Base-by-base conservation (phyloP, 2,888 invertebrate genomes). In the Epistrophe eligans region DNA sequence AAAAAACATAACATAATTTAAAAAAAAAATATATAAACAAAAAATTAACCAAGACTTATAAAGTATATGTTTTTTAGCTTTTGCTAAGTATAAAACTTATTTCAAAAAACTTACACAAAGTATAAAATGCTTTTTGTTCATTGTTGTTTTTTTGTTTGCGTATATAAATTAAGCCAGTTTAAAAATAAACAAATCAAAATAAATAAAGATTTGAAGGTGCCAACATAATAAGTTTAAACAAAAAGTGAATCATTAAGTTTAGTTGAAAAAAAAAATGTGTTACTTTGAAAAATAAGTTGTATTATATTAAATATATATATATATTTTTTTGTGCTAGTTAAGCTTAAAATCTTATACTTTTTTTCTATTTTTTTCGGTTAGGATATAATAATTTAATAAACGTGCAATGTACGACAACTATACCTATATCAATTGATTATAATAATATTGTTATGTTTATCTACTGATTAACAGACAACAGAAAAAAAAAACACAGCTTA, bases 171-270 rank as follows among this genome's bases (percentile, higher is more conserved):
- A 24, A 71, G 76, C 62, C 45, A 74, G 67, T 50, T 67, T 24
- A 67, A 19, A 19, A 4, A 32, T 0, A 35, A 43, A 24, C 24
- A 24, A 24, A 24, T 24, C 1, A 24, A 50, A 24, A 48, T n/a
- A 55, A 7, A 55, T 3, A 13, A 35, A 48, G 17, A 62, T 32
- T 24, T 32, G 6, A 84, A 74, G 79, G 79, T 84, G 83, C 83
- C 83, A 84, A 84, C 15, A 84, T 73, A 77, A 55, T 28, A 5
- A 43, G 43, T 64, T 55, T n/a, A 48, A 67, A 64, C 40, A 52
- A 79, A 70, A 70, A 55, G 24, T 74, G n/a, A 74, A 74, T 73
- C 48, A 73, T 84, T 84, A 79, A 70, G 28, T 74, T 74, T 71
- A 58, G 40, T 8, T 60, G 2, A 4, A 67, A 66, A 77, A 40